Base-by-base conservation (phyloP, 2,113 vertebrate genomes). In the Mirza zaza region DNA sequence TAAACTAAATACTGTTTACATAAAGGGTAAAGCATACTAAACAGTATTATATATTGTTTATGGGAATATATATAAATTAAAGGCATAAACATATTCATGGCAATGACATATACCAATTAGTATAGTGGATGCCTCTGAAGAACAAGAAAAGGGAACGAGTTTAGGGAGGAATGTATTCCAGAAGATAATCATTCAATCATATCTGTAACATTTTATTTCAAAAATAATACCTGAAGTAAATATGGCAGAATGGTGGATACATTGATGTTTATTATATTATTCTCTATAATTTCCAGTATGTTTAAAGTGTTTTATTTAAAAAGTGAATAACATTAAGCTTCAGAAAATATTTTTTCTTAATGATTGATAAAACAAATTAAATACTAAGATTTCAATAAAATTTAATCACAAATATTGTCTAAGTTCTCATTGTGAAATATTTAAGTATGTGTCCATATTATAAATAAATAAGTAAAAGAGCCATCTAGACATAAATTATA, bases 381-480 rank as follows among this genome's bases (percentile, higher is more conserved):
- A 83, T 65, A 59, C 14, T 91, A 90, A 86, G 55, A 83, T 65
- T 70, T 76, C n/a, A 80, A 63, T 63, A 92, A 85, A 80, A 79
- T 39, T 65, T 85, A 90, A 87, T 36, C 36, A 80, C n/a, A 95
- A 92, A 77, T 90, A 84, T 57, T 18, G 32, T 92, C 80, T 50
- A 85, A 82, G 82, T 95, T 91, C 73, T 96, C 68, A 87, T 29
- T 94, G 57, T 96, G 29, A 95, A 86, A 68, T 77, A 88, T 12
- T 57, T 79, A 81, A 94, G 34, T 71, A 59, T 63, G 23, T 96
- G 52, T 77, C 70, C 52, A 39, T 61, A 80, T 34, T 45, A 50
- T 23, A 88, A 90, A 52, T 39, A 93, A 57, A 57, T 57, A 57
- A 91, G 55, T 21, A 21, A 91, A 63, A 59, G n/a, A 86, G 1